A percentile compares a stretch with the other conserved stretches of the same genome.
Evolutionary conservation across 2,888 invertebrate genomes (phyloP).

Genomic region (Papilio protenor): DNA sequence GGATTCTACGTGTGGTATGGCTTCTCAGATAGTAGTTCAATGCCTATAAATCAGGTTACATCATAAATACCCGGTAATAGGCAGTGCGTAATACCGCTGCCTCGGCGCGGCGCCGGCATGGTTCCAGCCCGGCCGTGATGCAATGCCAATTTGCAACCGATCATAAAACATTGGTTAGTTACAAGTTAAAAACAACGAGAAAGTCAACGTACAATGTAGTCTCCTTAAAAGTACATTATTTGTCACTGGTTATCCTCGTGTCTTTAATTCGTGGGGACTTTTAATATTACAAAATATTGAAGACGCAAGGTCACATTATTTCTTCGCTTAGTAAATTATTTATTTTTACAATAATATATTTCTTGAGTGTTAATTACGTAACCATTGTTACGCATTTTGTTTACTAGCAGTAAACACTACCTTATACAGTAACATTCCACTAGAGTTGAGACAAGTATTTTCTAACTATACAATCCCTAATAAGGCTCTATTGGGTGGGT

Average conservation of each 20-base stretch:
- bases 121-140: constrained; percentile 32
- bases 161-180: constrained; percentile 19
- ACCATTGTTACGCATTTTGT: constrained; percentile 31
- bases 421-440: constrained; percentile 35
- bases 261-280: constrained; percentile 12
- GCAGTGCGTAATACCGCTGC: constrained; percentile 31
- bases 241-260: constrained; percentile 23
- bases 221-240: constrained; percentile 20
- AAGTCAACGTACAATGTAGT: constrained; percentile 7
- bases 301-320: constrained; percentile 3
- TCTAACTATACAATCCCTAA: constrained; percentile 36
- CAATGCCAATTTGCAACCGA: constrained; percentile 29
- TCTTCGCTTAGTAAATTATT: neutral
- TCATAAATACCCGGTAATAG: constrained; percentile 28
- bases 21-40: constrained; percentile 35
- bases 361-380: constrained; percentile 16
- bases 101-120: constrained; percentile 33
- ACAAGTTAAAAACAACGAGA: constrained; percentile 22
- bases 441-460: constrained; percentile 24
- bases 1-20: constrained; percentile 12
- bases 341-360: constrained; percentile 5
- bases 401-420: neutral
- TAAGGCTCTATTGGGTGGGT: constrained; percentile 27
- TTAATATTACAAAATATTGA: neutral
- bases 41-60: constrained; percentile 37